Percentiles rank a stretch among this genome's conserved stretches.
Evolutionary conservation across 2,888 invertebrate genomes (phyloP).

Genomic region (Morpho achilles): DNA sequence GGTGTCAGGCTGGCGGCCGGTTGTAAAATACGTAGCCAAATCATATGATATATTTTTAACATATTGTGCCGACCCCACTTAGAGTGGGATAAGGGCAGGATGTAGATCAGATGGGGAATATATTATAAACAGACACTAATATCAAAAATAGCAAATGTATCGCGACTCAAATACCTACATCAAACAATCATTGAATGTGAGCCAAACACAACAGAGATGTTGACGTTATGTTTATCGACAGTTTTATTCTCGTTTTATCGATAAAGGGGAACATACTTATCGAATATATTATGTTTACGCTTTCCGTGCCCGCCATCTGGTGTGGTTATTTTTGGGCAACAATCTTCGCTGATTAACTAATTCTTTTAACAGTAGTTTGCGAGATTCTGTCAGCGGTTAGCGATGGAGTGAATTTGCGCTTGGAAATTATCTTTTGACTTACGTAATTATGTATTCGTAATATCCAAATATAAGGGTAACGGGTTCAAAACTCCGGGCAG

Average conservation of each 20-base stretch:
- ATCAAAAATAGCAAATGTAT: constrained; percentile 11
- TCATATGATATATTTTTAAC: too few relatives aligned
- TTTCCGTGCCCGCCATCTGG: constrained; percentile 11
- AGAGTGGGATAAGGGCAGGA: too few relatives aligned
- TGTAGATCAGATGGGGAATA: too few relatives aligned
- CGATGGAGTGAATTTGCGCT: not conserved
- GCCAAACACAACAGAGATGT: constrained; percentile 48
- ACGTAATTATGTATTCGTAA: too few relatives aligned
- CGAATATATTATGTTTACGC: constrained; percentile 31
- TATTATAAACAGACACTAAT: constrained; percentile 2
- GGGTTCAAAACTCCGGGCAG: too few relatives aligned
- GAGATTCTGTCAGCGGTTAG: not conserved
- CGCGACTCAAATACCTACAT: constrained; percentile 12
- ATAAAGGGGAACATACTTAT: constrained; percentile 45
- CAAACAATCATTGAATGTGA: constrained; percentile 36
- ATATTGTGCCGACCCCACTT: too few relatives aligned
- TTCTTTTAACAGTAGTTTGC: not conserved
- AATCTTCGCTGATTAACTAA: not conserved
- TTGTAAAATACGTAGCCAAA: too few relatives aligned
- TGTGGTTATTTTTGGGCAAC: constrained; percentile 3
- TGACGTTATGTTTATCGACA: constrained; percentile 39
- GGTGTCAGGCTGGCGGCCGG: too few relatives aligned
- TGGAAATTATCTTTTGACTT: not conserved
- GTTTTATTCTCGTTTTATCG: constrained; percentile 42
- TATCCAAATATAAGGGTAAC: too few relatives aligned